phyloP scores from a whole-genome alignment of 2,888 invertebrate species.

The Diogma glabrata region DNA sequence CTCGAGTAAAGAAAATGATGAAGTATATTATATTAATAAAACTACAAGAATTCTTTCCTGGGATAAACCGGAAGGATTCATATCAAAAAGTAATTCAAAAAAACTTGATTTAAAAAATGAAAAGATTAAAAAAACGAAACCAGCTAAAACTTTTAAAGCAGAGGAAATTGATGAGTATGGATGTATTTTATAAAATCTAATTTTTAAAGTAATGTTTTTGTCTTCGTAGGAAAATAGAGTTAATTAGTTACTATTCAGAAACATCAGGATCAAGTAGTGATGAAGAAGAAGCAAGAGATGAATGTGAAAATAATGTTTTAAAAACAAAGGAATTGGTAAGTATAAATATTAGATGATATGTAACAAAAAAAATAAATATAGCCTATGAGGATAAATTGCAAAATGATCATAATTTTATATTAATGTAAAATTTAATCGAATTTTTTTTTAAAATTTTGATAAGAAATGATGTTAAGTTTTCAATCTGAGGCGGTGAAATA shows the following conservation, averaged over 20 bases:
- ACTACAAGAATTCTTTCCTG: constrained; percentile 19
- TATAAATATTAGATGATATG: not conserved
- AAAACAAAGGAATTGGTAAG: not conserved
- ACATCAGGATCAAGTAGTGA: constrained; percentile 37
- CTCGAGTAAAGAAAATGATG: constrained; percentile 16
- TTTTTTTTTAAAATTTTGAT: too few species aligned
- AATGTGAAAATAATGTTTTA: constrained; percentile 8
- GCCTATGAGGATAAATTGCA: too few species aligned
- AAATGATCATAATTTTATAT: too few species aligned
- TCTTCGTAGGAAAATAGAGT: constrained; percentile 42
- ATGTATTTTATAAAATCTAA: too few species aligned
- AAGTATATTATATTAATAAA: constrained; percentile 19
- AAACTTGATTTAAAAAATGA: too few species aligned
- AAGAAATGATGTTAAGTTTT: constrained; percentile 19
- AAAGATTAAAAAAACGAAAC: constrained; percentile 24
- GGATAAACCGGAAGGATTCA: constrained; percentile 19
- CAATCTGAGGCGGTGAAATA: constrained; percentile 16
- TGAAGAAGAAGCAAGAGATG: constrained; percentile 29
- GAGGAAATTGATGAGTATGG: constrained; percentile 38
- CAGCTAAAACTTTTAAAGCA: constrained; percentile 21
- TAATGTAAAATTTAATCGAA: too few species aligned
- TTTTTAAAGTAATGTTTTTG: constrained; percentile 13
- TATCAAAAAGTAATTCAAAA: too few species aligned
- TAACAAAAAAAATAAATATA: not conserved
- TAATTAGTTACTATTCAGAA: constrained; percentile 46